Conservation (phyloP, 2,113 vertebrate genomes). For the Perognathus longimembris region DNA sequence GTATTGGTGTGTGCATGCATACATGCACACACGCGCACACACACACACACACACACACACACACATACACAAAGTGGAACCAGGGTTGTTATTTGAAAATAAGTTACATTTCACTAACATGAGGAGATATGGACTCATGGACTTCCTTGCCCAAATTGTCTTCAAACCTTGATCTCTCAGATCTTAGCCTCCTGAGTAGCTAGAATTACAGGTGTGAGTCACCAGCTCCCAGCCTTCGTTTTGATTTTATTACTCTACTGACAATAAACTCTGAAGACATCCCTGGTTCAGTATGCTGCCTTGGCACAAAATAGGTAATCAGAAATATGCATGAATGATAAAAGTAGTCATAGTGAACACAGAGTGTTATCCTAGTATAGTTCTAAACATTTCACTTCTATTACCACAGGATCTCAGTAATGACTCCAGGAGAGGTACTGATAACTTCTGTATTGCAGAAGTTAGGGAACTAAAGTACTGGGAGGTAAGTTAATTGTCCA, state of each 20-base stretch:
- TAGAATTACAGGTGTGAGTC: too few species aligned
- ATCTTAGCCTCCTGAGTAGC: too few species aligned
- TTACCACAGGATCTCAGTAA: background rate
- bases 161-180: too few species aligned
- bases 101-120: background rate
- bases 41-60: background rate
- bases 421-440: background rate
- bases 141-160: too few species aligned
- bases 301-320: background rate
- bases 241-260: background rate
- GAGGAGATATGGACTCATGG: too few species aligned
- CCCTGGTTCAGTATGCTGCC: background rate
- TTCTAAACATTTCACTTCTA: background rate
- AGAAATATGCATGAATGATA: background rate
- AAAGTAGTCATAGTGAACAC: background rate
- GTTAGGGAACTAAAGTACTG: background rate
- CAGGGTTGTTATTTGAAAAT: background rate
- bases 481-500: background rate
- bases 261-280: background rate
- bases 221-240: background rate
- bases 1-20: too few species aligned
- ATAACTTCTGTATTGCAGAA: background rate
- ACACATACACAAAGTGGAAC: background rate
- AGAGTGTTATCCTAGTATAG: background rate
- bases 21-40: too few species aligned